phyloP scores from a whole-genome alignment of 2,113 vertebrate species.

The Neomonachus schauinslandi region DNA sequence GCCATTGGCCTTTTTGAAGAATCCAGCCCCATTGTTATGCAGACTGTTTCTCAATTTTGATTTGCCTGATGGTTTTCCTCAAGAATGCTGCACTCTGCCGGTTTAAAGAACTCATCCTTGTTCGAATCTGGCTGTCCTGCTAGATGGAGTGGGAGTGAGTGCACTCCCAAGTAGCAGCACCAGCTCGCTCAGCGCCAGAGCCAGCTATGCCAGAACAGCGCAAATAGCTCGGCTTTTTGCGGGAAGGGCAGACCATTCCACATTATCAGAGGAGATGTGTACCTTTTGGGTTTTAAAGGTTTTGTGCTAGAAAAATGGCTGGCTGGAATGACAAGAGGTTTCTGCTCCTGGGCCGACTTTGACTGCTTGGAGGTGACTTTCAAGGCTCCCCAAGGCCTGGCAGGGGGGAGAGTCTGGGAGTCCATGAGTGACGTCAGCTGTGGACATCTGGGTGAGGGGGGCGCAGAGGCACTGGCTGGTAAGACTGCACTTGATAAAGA shows the following conservation, averaged over 20 bases:
- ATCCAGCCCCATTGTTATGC: background rate
- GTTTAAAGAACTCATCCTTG: background rate
- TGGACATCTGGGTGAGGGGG: background rate
- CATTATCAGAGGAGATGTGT: background rate
- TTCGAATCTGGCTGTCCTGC: background rate
- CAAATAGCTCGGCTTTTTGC: background rate
- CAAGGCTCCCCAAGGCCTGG: background rate
- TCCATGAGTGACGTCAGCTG: background rate
- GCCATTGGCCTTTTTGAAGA: background rate
- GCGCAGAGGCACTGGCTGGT: background rate
- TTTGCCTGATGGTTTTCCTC: background rate
- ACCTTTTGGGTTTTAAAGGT: background rate
- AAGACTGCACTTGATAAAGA: background rate
- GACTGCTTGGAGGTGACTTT: background rate
- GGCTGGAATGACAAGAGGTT: background rate
- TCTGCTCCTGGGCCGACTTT: background rate
- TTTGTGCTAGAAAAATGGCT: constrained; percentile 4
- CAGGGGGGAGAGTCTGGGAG: background rate
- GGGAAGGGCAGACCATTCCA: background rate
- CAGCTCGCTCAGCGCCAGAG: background rate
- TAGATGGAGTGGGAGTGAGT: background rate
- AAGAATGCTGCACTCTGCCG: background rate
- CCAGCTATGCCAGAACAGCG: background rate
- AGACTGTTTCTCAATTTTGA: background rate
- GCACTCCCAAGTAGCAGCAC: background rate